Evolutionary conservation across 1,140 invertebrate species (phyloP), one percentile per base, ranked within the genome.

Genomic region (Dreissena rostriformis): DNA sequence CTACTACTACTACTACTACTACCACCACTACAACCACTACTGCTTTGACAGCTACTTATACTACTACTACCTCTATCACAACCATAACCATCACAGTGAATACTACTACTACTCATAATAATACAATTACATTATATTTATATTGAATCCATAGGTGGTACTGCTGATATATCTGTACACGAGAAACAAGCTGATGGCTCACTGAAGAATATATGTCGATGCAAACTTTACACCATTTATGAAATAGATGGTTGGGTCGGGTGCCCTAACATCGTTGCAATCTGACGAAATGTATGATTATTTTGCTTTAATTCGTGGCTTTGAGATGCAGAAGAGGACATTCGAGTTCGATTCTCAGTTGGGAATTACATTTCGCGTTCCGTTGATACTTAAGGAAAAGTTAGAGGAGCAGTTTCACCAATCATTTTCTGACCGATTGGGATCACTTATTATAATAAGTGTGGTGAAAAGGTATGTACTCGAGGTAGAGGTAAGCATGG

Each of bases 141-240:
- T n/a, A n/a, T n/a, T n/a, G n/a, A n/a, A n/a, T n/a, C n/a, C n/a
- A n/a, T n/a, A 86, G 85, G 85, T 53, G 85, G 85, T 8, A 86
- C 85, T 17, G 80, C 78, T 14, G 85, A 86, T 19, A 76, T 84
- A 5, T 79, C 85, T 6, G 81, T 86, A n/a, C 85, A 86, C 24
- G 29, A 78, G 15, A 72, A 83, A 0, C 22, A 68, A 22, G 63
- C 65, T 6, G 61, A 66, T 19, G 71, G 72, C 4, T 52, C 53
- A 5, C 71, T 86, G 15, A 79, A 51, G 85, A 24, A 82, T 75
- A 11, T 67, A 84, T 39, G 85, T 86, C 10, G 85, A 86, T 76
- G 53, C 24, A 39, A 66, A 63, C 15, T 86, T 84, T 63, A 22
- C 67, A 8, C 1, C 39, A 1, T 74, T 77, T 51, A 24, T 86